These are phyloP conservation scores for Gryon sp. DNA, from an alignment of 1,140 invertebrate species.

Conservation along the genomic window DNA sequence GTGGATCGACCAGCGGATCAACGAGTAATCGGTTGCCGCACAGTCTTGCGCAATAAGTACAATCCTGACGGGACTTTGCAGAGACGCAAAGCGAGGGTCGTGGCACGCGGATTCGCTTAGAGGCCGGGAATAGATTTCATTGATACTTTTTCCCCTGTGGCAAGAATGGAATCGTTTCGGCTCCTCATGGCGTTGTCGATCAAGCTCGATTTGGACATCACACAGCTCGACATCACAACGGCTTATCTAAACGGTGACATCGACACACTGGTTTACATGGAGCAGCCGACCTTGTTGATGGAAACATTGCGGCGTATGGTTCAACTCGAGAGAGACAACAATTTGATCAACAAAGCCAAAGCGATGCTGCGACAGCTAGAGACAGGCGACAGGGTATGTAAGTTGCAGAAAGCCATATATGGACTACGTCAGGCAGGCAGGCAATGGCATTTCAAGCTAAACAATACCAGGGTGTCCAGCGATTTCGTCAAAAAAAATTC, in stretches of 20 bases:
- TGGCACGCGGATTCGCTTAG: conserved; percentile 5
- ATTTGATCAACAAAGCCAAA: neutral
- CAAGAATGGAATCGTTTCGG: conserved; percentile 6
- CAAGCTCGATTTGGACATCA: neutral
- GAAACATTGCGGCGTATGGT: conserved; percentile 4
- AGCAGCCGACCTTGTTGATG: conserved; percentile 5
- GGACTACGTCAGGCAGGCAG: neutral
- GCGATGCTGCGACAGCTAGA: neutral
- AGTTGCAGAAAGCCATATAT: neutral
- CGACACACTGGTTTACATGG: conserved; percentile 64
- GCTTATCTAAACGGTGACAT: conserved; percentile 69
- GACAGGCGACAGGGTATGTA: neutral
- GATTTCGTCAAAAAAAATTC: too few relatives aligned
- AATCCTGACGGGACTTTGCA: neutral
- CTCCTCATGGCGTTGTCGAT: neutral
- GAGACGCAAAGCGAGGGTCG: conserved; percentile 5
- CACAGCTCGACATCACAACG: conserved; percentile 68
- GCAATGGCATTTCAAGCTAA: too few relatives aligned
- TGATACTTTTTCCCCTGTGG: conserved; percentile 40
- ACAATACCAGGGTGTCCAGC: too few relatives aligned
- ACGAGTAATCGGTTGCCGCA: conserved; percentile 32
- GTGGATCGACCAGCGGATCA: conserved; percentile 41
- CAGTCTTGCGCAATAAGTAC: conserved; percentile 15
- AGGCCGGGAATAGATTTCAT: neutral
- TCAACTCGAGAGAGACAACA: neutral